Evolutionary conservation across 2,113 vertebrate species (phyloP).

Genomic region (Nothobranchius kuhntae): DNA sequence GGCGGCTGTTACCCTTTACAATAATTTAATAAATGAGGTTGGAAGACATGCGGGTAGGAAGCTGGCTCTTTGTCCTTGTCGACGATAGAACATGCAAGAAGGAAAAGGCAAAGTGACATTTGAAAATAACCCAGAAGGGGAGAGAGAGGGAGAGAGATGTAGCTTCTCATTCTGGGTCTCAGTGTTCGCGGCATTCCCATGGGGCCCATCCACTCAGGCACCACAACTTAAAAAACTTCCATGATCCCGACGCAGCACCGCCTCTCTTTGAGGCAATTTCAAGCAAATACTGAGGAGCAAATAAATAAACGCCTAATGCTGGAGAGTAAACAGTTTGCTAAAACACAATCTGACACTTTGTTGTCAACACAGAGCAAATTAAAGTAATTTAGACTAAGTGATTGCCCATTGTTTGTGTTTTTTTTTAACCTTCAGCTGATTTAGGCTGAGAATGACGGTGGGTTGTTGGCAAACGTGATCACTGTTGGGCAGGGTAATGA

Average conservation of each 20-base stretch:
- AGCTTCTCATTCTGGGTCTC: too few relatives aligned
- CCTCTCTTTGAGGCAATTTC: conserved; percentile 1
- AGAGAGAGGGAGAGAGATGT: conserved; percentile 10
- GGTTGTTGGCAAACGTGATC: conserved; percentile 13
- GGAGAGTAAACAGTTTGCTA: too few relatives aligned
- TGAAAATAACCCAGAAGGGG: conserved; percentile 47
- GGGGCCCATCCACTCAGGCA: too few relatives aligned
- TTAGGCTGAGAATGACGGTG: neutral
- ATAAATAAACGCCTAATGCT: too few relatives aligned
- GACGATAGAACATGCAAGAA: conserved; percentile 34
- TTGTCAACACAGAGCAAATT: neutral
- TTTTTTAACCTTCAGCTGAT: neutral
- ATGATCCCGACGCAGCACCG: conserved; percentile 27
- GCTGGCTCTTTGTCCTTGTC: conserved; percentile 10
- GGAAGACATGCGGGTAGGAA: conserved; percentile 9
- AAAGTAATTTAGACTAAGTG: neutral
- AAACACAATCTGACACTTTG: conserved; percentile 4
- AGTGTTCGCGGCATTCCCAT: too few relatives aligned
- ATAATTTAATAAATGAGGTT: conserved; percentile 33
- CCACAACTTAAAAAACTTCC: too few relatives aligned
- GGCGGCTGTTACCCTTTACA: conserved; percentile 37
- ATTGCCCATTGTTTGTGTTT: conserved; percentile 9
- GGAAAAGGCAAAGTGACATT: conserved; percentile 60
- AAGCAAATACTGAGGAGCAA: too few relatives aligned
- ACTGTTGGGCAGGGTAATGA: conserved; percentile 5